phyloP scores from a whole-genome alignment of 2,113 vertebrate genomes.

The Pterocles gutturalis region DNA sequence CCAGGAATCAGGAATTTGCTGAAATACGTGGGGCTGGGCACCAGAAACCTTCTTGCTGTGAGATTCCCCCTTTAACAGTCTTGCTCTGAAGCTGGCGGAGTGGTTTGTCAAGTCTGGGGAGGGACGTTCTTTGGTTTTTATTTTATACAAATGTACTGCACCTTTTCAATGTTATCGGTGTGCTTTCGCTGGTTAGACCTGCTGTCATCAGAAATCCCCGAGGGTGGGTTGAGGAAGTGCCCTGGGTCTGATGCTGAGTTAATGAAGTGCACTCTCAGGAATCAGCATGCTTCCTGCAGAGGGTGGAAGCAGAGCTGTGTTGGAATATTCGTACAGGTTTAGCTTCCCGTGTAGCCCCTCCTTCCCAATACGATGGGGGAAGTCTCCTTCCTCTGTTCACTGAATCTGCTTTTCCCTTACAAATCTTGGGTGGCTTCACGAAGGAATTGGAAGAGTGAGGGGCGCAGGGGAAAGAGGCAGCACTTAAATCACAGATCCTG shows the following conservation, averaged over 20 bases:
- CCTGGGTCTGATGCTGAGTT: background rate
- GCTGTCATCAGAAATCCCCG: background rate
- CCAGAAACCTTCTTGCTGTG: background rate
- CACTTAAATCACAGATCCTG: background rate
- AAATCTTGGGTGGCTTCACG: background rate
- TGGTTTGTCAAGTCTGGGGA: background rate
- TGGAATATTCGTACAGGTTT: background rate
- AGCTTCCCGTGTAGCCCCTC: background rate
- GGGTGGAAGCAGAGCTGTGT: background rate
- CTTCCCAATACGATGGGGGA: background rate
- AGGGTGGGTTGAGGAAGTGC: accelerated
- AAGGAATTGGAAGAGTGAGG: background rate
- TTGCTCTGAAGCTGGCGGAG: background rate
- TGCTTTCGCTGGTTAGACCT: background rate
- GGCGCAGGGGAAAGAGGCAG: background rate
- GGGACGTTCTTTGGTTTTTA: background rate
- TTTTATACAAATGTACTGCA: background rate
- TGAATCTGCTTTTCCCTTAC: background rate
- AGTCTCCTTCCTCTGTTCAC: background rate
- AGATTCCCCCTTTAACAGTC: background rate
- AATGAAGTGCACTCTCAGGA: background rate
- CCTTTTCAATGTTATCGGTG: background rate
- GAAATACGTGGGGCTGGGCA: background rate
- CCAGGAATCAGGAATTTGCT: background rate
- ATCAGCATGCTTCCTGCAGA: background rate